Evolutionary conservation across 30 jellyfish, hydroid and myxozoan genomes (phyloP), one percentile per base, ranked within the genome.

Genomic region (Pseudorhiza aurosa): DNA sequence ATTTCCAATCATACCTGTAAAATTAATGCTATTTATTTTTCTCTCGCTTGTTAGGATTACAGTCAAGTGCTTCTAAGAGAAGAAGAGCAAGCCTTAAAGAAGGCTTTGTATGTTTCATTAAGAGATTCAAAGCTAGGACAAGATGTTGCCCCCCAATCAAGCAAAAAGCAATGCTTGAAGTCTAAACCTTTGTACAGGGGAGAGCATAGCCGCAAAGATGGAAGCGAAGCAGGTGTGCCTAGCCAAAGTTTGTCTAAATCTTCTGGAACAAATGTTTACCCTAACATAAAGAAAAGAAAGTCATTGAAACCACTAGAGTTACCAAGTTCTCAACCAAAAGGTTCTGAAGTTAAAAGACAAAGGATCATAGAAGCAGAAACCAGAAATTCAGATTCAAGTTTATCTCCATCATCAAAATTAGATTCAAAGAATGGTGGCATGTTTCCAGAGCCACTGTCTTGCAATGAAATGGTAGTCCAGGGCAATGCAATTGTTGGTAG

Each of bases 41-140:
- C 3, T 43, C 27, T 39, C 27, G 1, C 28, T 58, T 42, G 2
- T 55, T 31, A 85, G 96, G 90, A 85, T 65, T 75, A 85, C 57
- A 85, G 88, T 44, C 85, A 58, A 40, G 81, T 70, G 53, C 58
- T 82, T 42, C 62, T 85, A 32, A 65, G 86, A 53, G 96, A 85
- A 57, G 96, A 85, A 50, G 96, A 85, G 45, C 79, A 75, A 51
- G 96, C 96, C 11, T 37, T 85, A 39, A 65, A 76, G 72, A 85
- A 65, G 43, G 96, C 96, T n/a, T 82, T 85, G 12, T 85, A 85
- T 85, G 96, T 65, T 7, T 85, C 96, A 0, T 33, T 85, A 18
- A 58, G 77, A 19, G 81, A 82, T 40, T n/a, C 85, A 70, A 82
- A 82, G 65, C 25, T 75, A 0, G 75, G 14, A 6, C 49, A 22